A percentile compares a stretch with the other conserved stretches of the same genome.
These are phyloP conservation scores for Danaus melanippus DNA, from an alignment of 1,140 invertebrate genomes.

Conservation along the genomic window DNA sequence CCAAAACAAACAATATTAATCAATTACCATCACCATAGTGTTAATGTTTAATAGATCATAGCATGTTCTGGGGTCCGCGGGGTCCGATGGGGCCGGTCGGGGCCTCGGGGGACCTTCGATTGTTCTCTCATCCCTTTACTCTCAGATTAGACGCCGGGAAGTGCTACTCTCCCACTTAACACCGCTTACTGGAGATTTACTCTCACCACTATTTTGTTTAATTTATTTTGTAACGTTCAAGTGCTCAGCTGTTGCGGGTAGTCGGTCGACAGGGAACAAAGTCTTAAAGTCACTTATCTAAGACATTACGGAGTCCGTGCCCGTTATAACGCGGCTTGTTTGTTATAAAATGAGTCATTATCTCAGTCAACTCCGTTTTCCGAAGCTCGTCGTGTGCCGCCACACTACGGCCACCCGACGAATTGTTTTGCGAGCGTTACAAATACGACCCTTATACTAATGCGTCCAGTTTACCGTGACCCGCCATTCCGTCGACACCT, in stretches of 20 bases:
- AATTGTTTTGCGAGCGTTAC: slow-evolving; percentile 55
- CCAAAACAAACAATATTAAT: slow-evolving; percentile 12
- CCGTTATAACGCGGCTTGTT: slow-evolving; percentile 18
- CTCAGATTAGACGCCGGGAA: slow-evolving; percentile 31
- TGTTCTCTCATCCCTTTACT: slow-evolving; percentile 41
- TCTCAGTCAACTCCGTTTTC: too few relatives aligned
- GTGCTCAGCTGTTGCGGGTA: background rate
- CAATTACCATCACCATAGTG: slow-evolving; percentile 20
- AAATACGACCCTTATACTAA: slow-evolving; percentile 51
- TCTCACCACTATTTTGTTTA: slow-evolving; percentile 5
- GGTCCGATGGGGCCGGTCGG: slow-evolving; percentile 6
- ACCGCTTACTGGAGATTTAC: slow-evolving; percentile 8
- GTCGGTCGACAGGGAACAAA: background rate
- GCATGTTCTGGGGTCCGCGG: slow-evolving; percentile 18
- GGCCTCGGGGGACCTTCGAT: slow-evolving; percentile 30
- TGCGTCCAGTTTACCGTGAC: slow-evolving; percentile 33
- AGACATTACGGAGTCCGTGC: too few relatives aligned
- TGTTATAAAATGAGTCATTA: slow-evolving; percentile 21
- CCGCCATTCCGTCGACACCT: background rate
- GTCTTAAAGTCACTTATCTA: too few relatives aligned
- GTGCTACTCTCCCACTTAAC: slow-evolving; percentile 14
- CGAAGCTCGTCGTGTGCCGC: too few relatives aligned
- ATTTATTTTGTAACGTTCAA: too few relatives aligned
- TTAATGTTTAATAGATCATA: slow-evolving; percentile 26
- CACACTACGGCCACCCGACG: slow-evolving; percentile 28